These are phyloP conservation scores for Anoplolepis gracilipes DNA, from an alignment of 1,140 invertebrate species.

Conservation along the genomic window DNA sequence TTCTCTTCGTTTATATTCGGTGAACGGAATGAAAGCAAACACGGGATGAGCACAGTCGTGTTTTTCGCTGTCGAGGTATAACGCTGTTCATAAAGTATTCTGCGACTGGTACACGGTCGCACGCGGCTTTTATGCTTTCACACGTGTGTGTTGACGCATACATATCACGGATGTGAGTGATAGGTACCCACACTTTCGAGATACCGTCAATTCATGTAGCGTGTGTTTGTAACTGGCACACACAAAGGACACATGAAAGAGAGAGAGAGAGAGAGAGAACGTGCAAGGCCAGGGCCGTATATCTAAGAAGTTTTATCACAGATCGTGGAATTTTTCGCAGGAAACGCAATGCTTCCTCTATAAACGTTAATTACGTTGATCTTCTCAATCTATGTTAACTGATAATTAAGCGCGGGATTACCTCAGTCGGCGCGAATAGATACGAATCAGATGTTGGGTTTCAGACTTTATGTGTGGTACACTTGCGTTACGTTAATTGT, in stretches of 20 bases:
- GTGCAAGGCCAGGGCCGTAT: conserved; percentile 39
- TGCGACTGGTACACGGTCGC: conserved; percentile 56
- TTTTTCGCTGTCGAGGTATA: not conserved
- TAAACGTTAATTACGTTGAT: conserved; percentile 37
- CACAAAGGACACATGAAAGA: conserved; percentile 25
- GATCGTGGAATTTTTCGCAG: conserved; percentile 9
- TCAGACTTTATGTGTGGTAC: not conserved
- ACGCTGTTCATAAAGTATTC: conserved; percentile 11
- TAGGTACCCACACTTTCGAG: conserved; percentile 7
- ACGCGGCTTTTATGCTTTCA: conserved; percentile 9
- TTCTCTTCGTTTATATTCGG: not conserved
- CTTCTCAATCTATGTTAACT: not conserved
- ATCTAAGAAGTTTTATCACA: not conserved
- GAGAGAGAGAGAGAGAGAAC: conserved; percentile 26
- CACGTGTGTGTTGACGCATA: not conserved
- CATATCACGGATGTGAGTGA: not conserved
- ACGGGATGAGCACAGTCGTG: not conserved
- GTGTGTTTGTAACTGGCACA: conserved; percentile 37
- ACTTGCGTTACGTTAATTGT: too few relatives aligned
- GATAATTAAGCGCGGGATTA: conserved; percentile 19
- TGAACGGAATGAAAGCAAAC: conserved; percentile 15
- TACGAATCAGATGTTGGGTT: not conserved
- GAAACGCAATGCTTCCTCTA: conserved; percentile 7
- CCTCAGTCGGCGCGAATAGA: not conserved
- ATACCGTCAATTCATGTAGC: conserved; percentile 11